Percentiles rank a stretch among this genome's conserved stretches.
Evolutionary conservation across 2,888 invertebrate species (phyloP).

Genomic region (Coenonympha glycerion): DNA sequence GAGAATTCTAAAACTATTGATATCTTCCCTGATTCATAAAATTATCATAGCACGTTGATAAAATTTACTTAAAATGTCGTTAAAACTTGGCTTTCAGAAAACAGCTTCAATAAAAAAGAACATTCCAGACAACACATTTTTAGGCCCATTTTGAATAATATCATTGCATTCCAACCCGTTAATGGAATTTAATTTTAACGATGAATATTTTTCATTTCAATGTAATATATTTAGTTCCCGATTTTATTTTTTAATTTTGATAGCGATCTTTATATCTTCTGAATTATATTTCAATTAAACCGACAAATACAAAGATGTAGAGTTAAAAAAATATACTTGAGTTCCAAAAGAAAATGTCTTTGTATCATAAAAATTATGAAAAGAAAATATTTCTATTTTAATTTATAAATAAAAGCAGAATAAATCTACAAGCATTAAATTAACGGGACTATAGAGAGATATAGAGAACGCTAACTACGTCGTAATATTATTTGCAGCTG

Average conservation of each 20-base stretch:
- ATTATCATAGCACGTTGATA: not conserved
- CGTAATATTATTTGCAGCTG: too few species aligned
- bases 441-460: constrained; percentile 2
- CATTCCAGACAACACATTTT: constrained; percentile 15
- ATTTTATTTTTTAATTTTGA: not conserved
- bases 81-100: constrained; percentile 7
- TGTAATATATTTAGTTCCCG: not conserved
- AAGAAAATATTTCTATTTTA: too few species aligned
- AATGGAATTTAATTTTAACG: not conserved
- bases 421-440: constrained; percentile 8
- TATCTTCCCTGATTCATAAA: not conserved
- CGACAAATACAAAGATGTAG: not conserved
- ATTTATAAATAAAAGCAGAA: not conserved
- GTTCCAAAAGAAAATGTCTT: too few species aligned
- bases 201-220: not conserved
- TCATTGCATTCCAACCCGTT: constrained; percentile 1
- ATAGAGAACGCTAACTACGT: constrained; percentile 15
- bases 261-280: constrained; percentile 15
- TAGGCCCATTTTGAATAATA: constrained; percentile 18
- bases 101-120: constrained; percentile 19
- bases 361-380: too few species aligned
- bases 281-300: not conserved
- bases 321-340: too few species aligned
- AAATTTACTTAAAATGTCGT: not conserved
- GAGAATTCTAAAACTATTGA: too few species aligned